Conservation (phyloP, 2,888 invertebrate species). For the Tortricodes alternella region DNA sequence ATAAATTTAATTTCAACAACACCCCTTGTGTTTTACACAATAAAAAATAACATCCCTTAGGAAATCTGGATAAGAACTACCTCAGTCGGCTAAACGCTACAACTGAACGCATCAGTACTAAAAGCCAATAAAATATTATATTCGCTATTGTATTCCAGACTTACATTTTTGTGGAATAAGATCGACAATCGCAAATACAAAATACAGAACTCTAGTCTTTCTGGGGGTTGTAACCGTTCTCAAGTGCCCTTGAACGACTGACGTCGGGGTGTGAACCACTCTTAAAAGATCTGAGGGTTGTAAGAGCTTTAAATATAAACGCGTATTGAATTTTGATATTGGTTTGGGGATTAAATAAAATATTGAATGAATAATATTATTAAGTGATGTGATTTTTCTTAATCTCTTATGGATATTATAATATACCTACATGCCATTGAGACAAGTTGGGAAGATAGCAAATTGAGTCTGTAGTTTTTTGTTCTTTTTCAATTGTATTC, state of each 20-base stretch:
- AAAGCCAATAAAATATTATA: not conserved
- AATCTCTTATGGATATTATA: no score
- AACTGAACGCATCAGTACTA: not conserved
- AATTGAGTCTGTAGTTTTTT: no score
- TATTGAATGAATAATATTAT: not conserved
- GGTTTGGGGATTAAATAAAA: conserved; percentile 33
- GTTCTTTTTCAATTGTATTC: no score
- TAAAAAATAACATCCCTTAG: conserved; percentile 23
- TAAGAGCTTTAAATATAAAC: conserved; percentile 36
- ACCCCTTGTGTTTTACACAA: conserved; percentile 17
- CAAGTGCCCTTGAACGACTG: conserved; percentile 33
- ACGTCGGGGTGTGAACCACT: conserved; percentile 35
- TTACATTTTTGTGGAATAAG: not conserved
- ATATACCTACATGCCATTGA: no score
- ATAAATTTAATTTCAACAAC: not conserved
- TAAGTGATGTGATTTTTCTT: not conserved
- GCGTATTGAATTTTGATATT: conserved; percentile 32
- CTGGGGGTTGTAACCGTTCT: conserved; percentile 32
- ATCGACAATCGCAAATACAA: not conserved
- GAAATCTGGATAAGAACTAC: conserved; percentile 14
- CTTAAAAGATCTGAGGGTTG: conserved; percentile 33
- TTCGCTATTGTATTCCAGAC: not conserved
- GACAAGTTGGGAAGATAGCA: no score
- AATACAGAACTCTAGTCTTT: not conserved
- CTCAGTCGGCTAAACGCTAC: conserved; percentile 17